These are phyloP conservation scores for Myanophis thanlyinensis DNA, from an alignment of 2,113 vertebrate species.

Conservation along the genomic window DNA sequence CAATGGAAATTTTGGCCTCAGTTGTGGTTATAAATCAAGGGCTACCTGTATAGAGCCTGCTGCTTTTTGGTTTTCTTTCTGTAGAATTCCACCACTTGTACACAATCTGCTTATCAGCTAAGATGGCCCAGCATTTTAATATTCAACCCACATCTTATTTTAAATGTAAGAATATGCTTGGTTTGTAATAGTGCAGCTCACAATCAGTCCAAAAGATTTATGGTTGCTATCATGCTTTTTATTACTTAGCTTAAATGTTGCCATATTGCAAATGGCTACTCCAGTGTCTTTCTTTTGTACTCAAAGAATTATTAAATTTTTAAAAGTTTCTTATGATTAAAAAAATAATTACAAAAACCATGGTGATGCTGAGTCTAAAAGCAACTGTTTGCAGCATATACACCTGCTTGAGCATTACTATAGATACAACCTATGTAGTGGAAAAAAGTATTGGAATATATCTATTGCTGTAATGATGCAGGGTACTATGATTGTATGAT, in stretches of 20 bases:
- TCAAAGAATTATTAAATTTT: not conserved
- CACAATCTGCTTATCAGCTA: not conserved
- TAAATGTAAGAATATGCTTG: not conserved
- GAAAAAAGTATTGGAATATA: not conserved
- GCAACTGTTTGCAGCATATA: not conserved
- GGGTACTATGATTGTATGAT: not conserved
- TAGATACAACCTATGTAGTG: not conserved
- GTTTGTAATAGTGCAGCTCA: not conserved
- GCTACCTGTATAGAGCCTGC: not conserved
- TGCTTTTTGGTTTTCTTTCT: not conserved
- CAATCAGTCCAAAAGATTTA: not conserved
- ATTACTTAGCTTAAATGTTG: not conserved
- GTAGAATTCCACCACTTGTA: not conserved
- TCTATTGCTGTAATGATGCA: not conserved
- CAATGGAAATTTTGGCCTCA: too few relatives aligned
- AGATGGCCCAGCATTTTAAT: slow-evolving; percentile 9
- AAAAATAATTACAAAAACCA: not conserved
- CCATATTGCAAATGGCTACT: not conserved
- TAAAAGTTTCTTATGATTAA: not conserved
- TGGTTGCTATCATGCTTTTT: not conserved
- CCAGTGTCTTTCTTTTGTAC: not conserved
- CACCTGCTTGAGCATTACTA: not conserved
- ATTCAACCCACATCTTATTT: slow-evolving; percentile 17
- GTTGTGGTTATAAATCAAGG: too few relatives aligned
- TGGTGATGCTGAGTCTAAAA: not conserved